Base-by-base conservation (phyloP, 2,888 invertebrate species). In the Villa cingulata region DNA sequence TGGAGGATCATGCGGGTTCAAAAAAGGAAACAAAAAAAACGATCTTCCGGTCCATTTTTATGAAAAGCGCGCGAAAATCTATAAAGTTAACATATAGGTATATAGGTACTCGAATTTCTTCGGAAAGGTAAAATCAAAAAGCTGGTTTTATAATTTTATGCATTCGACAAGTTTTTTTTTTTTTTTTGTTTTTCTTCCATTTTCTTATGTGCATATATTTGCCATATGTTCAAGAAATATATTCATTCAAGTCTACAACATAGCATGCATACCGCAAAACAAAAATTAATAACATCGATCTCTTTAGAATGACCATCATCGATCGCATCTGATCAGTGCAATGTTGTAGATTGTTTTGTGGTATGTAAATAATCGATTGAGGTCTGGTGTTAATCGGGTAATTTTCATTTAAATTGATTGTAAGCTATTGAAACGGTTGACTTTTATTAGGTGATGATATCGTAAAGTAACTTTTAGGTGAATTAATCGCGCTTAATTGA, bases 291-390 rank as follows among this genome's bases (percentile, higher is more conserved):
- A 46, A 46, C 40, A 29, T 32, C 20, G 16, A 37, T 16, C n/a
- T 16, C n/a, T 17, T 16, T 37, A 16, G 12, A 37, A 18, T 17
- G 12, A n/a, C n/a, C 7, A 16, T 37, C 37, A 17, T 18, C 18
- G 37, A 32, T 32, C 17, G 7, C 17, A 17, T 37, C 17, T 18
- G 17, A 37, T 14, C 15, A 14, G n/a, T 6, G 37, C 15, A 15
- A 15, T 37, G 4, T 9, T 7, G 37, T 7, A 18, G 17, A 16
- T 36, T n/a, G 36, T 15, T 18, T 42, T 29, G 46, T 50, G 46
- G 48, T 54, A 54, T 53, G 53, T 52, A 52, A 54, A 55, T 55
- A 54, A 52, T 52, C 52, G 50, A 51, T 54, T 52, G 42, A 36
- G 36, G 41, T 43, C 48, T 17, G 48, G 42, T 47, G 51, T 51